Percentiles rank a stretch among this genome's conserved stretches.
Conservation (phyloP, 2,888 invertebrate species). For the Galeopsomyia nigrocyanea region DNA sequence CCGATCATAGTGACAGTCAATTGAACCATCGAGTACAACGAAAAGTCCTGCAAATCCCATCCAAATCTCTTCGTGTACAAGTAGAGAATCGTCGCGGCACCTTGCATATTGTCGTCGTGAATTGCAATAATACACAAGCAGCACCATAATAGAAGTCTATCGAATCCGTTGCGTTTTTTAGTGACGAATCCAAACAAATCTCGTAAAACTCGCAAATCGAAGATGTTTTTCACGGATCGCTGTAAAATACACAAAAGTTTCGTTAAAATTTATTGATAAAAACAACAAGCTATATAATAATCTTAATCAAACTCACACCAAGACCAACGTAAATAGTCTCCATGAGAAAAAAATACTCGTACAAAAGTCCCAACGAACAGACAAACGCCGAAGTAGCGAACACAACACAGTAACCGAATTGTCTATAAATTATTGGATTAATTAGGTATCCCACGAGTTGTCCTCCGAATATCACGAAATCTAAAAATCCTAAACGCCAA, state of each 20-base stretch:
- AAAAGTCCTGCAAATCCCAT: conserved; percentile 78
- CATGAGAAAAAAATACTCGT: conserved; percentile 15
- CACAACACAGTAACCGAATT: conserved; percentile 31
- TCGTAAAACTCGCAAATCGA: conserved; percentile 70
- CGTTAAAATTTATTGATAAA: neutral
- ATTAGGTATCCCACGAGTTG: conserved; percentile 36
- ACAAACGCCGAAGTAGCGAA: conserved; percentile 29
- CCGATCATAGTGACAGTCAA: conserved; percentile 73
- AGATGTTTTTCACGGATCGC: conserved; percentile 68
- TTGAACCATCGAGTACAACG: conserved; percentile 72
- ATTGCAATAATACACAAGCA: conserved; percentile 63
- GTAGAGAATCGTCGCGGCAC: conserved; percentile 72
- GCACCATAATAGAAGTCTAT: conserved; percentile 71
- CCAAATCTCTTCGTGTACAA: conserved; percentile 76
- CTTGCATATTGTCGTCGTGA: conserved; percentile 68
- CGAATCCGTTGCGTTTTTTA: conserved; percentile 72
- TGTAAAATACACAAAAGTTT: conserved; percentile 55
- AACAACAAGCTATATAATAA: neutral
- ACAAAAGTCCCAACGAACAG: conserved; percentile 30
- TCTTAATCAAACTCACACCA: conserved; percentile 11
- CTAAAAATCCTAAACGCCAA: conserved; percentile 42
- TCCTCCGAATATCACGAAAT: conserved; percentile 39
- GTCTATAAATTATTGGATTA: conserved; percentile 27
- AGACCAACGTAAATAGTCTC: conserved; percentile 30
- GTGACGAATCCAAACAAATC: conserved; percentile 74